phyloP scores from a whole-genome alignment of 2,113 vertebrate genomes.

The Eptatretus burgeri region DNA sequence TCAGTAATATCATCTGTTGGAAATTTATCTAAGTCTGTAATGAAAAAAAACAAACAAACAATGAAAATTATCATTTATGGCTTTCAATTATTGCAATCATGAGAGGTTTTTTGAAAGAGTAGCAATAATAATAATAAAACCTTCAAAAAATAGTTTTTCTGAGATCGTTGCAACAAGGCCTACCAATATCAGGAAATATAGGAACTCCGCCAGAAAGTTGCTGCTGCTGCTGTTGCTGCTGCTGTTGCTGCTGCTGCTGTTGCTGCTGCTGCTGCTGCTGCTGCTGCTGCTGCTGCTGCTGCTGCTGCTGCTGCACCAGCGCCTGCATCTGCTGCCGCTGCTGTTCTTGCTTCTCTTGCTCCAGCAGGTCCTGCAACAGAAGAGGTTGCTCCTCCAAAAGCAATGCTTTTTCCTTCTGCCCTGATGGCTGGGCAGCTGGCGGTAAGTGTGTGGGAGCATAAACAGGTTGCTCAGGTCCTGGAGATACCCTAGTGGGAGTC shows the following conservation, averaged over 20 bases:
- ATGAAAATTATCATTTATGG: neutral
- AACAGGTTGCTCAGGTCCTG: slow-evolving; percentile 3
- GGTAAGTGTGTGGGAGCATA: neutral
- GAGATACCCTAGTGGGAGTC: neutral
- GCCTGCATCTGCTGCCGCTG: slow-evolving; percentile 96
- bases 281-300: slow-evolving; percentile 52
- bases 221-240: slow-evolving; percentile 68
- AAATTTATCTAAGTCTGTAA: slow-evolving; percentile 30
- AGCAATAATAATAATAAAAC: neutral
- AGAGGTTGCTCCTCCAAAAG: slow-evolving; percentile 77
- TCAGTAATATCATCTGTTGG: slow-evolving; percentile 45
- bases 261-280: slow-evolving; percentile 87
- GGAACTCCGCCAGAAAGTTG: slow-evolving; percentile 37
- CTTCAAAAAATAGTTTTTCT: neutral
- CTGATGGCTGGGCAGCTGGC: slow-evolving; percentile 1
- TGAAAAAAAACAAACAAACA: slow-evolving; percentile 10
- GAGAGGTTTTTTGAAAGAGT: neutral
- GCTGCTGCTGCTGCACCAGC: slow-evolving; percentile 42
- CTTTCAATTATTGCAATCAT: neutral
- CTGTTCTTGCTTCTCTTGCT: slow-evolving; percentile 85
- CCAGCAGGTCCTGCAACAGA: slow-evolving; percentile 71
- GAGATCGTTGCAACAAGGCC: slow-evolving; percentile 11
- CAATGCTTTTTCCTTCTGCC: slow-evolving; percentile 26
- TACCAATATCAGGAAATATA: slow-evolving; percentile 49
- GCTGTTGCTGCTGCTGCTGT: slow-evolving; percentile 91